Evolutionary conservation across 1,140 invertebrate genomes (phyloP).

Genomic region (Popillia japonica): DNA sequence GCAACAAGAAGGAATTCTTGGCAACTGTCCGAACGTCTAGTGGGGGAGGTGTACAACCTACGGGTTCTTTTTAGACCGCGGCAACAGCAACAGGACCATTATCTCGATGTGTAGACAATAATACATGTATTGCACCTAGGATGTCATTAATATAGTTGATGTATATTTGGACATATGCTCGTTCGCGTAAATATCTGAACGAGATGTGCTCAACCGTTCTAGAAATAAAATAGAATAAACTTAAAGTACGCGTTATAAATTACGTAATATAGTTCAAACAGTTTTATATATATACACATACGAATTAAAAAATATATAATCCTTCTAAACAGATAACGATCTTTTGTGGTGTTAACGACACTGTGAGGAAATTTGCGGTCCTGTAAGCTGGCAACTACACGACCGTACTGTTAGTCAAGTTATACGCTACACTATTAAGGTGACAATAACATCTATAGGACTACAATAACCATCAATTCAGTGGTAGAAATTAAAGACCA

Average conservation of each 20-base stretch:
- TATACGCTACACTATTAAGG: slow-evolving; percentile 13
- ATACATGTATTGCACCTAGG: slow-evolving; percentile 14
- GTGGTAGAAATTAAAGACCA: slow-evolving; percentile 22
- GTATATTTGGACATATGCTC: not conserved
- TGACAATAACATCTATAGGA: slow-evolving; percentile 24
- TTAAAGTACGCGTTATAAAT: no score
- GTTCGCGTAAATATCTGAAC: slow-evolving; percentile 1
- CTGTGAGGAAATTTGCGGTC: not conserved
- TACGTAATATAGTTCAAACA: no score
- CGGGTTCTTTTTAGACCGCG: not conserved
- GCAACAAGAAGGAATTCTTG: slow-evolving; percentile 3
- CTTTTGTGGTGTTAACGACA: not conserved
- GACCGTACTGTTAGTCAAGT: not conserved
- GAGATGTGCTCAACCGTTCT: not conserved
- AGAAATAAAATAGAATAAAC: not conserved
- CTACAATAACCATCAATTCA: slow-evolving; percentile 26
- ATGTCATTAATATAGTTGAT: slow-evolving; percentile 12
- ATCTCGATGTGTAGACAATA: slow-evolving; percentile 3
- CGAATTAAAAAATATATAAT: no score
- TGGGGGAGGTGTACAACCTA: not conserved
- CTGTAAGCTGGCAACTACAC: not conserved
- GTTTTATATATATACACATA: no score
- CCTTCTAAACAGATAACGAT: not conserved
- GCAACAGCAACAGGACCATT: slow-evolving; percentile 7
- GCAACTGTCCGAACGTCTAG: not conserved